These are phyloP conservation scores for Auanema sp. DNA, from an alignment of 2,888 invertebrate genomes.

Conservation along the genomic window DNA sequence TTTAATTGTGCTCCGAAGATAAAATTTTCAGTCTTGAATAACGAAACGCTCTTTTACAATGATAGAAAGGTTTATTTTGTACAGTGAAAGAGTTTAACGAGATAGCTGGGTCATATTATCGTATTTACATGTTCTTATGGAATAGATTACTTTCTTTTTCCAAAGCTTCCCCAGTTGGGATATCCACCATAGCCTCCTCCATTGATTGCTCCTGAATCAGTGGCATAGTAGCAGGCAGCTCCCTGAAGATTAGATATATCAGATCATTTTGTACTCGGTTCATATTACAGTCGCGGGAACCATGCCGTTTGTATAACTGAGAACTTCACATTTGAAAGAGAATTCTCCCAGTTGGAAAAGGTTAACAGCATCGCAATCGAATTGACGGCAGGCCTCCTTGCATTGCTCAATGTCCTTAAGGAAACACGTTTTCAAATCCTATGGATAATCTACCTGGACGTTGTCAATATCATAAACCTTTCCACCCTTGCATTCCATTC, in stretches of 20 bases:
- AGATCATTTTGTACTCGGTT: neutral
- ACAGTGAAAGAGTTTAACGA: no score
- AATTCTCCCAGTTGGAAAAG: conserved; percentile 59
- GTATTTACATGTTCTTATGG: no score
- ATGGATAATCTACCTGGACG: conserved; percentile 38
- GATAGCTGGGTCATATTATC: no score
- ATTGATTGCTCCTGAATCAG: conserved; percentile 18
- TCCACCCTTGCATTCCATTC: conserved; percentile 58
- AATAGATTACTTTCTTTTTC: neutral
- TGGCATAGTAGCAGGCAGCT: conserved; percentile 57
- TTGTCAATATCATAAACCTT: conserved; percentile 40
- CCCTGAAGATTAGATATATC: conserved; percentile 47
- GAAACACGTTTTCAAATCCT: neutral
- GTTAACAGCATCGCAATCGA: conserved; percentile 60
- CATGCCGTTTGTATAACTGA: no score
- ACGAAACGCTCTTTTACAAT: no score
- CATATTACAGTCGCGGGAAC: no score
- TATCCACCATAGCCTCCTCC: conserved; percentile 3
- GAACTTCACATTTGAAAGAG: conserved; percentile 50
- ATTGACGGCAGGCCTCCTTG: conserved; percentile 60
- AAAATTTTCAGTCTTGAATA: no score
- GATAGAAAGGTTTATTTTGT: no score
- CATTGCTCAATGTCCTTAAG: conserved; percentile 61
- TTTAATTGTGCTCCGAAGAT: no score
- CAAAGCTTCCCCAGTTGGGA: neutral